A percentile compares a stretch with the other conserved stretches of the same genome.
phyloP scores from a whole-genome alignment of 2,113 vertebrate genomes.

The Dolichallabes microphthalmus region DNA sequence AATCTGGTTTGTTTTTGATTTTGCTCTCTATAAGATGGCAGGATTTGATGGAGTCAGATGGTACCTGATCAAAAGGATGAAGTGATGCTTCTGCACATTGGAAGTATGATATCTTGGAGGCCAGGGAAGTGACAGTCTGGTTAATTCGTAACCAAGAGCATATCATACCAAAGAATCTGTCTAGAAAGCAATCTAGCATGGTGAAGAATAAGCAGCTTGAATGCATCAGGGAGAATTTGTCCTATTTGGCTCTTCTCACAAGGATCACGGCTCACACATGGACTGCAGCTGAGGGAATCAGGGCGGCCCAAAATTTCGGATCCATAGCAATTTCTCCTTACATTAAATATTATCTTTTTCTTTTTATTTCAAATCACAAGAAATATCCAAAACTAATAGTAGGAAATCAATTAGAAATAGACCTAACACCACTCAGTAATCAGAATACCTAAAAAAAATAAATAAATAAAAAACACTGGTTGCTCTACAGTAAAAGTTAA shows the following conservation, averaged over 20 bases:
- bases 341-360: too few relatives aligned
- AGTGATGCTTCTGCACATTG: not conserved
- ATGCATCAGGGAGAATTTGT: not conserved
- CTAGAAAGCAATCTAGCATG: not conserved
- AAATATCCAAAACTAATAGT: too few relatives aligned
- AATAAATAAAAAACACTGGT: too few relatives aligned
- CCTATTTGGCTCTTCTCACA: not conserved
- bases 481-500: too few relatives aligned
- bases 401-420: too few relatives aligned
- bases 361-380: too few relatives aligned
- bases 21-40: not conserved
- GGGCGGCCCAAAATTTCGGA: not conserved
- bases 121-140: not conserved
- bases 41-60: not conserved
- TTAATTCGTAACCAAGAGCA: not conserved
- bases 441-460: too few relatives aligned
- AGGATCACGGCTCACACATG: slow-evolving; percentile 44
- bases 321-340: too few relatives aligned
- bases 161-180: not conserved
- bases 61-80: not conserved
- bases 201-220: not conserved
- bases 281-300: slow-evolving; percentile 44
- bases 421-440: too few relatives aligned
- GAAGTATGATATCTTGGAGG: not conserved
- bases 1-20: slow-evolving; percentile 14